Percentiles rank a stretch among this genome's conserved stretches.
phyloP scores from a whole-genome alignment of 1,140 invertebrate species.

The Drosophila watanabei region DNA sequence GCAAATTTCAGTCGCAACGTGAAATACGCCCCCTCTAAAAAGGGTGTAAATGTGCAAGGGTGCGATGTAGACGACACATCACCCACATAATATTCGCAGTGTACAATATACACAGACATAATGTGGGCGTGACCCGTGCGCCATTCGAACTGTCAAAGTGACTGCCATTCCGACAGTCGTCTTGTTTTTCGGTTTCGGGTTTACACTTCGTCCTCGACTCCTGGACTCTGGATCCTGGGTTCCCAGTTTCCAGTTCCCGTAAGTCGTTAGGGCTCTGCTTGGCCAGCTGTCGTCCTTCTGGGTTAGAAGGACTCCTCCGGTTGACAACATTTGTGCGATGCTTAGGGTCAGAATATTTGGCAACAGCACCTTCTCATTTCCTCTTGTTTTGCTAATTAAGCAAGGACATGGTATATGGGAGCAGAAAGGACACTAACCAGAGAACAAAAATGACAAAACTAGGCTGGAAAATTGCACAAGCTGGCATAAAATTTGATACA shows the following conservation, averaged over 20 bases:
- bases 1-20: background rate
- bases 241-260: background rate
- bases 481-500: background rate
- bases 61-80: constrained; percentile 1
- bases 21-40: background rate
- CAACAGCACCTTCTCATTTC: background rate
- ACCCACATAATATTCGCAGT: constrained; percentile 21
- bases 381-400: constrained; percentile 63
- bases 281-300: constrained; percentile 71
- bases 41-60: constrained; percentile 3
- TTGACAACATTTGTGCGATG: constrained; percentile 41
- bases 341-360: constrained; percentile 26
- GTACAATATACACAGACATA: constrained; percentile 33
- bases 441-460: constrained; percentile 31
- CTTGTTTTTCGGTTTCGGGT: constrained; percentile 24
- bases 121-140: constrained; percentile 62
- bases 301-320: constrained; percentile 10
- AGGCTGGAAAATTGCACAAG: constrained; percentile 15
- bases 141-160: constrained; percentile 42
- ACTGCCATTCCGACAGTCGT: constrained; percentile 20
- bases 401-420: constrained; percentile 27
- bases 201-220: background rate
- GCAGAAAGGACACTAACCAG: constrained; percentile 8
- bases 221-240: constrained; percentile 1
- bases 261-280: constrained; percentile 32